Evolutionary conservation across 2,797 vertebrate genomes (phyloP).

Genomic region (Sebastiscus albofasciatus): DNA sequence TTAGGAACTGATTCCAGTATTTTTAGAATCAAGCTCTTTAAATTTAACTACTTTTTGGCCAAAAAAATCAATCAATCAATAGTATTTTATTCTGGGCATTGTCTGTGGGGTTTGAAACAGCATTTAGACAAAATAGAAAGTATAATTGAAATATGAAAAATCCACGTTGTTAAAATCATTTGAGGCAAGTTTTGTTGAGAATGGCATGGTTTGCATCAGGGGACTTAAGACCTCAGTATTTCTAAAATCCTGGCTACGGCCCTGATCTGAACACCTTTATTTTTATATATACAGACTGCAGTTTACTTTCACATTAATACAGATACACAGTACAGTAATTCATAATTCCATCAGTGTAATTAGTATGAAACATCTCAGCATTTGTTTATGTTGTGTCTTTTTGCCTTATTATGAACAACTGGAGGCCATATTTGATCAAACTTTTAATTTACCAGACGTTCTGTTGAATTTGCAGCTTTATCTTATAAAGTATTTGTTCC

Average conservation of each 20-base stretch:
- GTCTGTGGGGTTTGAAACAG: background rate
- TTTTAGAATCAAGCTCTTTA: background rate
- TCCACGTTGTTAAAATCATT: background rate
- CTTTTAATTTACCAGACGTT: slow-evolving; percentile 3
- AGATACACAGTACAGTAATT: background rate
- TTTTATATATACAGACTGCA: background rate
- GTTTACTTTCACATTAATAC: slow-evolving; percentile 11
- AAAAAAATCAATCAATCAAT: background rate
- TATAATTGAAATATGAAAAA: background rate
- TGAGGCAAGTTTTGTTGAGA: background rate
- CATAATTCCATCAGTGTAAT: background rate
- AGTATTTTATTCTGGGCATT: background rate
- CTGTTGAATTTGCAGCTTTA: slow-evolving; percentile 10
- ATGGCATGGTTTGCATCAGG: background rate
- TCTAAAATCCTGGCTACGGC: background rate
- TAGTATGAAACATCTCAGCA: slow-evolving; percentile 3
- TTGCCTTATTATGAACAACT: slow-evolving; percentile 35
- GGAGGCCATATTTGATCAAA: slow-evolving; percentile 12
- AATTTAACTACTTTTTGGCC: background rate
- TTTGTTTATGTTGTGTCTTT: slow-evolving; percentile 22
- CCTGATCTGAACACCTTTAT: background rate
- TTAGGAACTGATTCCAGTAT: background rate
- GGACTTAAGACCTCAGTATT: background rate
- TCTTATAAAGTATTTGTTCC: background rate
- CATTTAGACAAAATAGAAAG: background rate